These are phyloP conservation scores for Cephalopterus ornatus DNA, from an alignment of 2,113 vertebrate genomes.

Conservation along the genomic window DNA sequence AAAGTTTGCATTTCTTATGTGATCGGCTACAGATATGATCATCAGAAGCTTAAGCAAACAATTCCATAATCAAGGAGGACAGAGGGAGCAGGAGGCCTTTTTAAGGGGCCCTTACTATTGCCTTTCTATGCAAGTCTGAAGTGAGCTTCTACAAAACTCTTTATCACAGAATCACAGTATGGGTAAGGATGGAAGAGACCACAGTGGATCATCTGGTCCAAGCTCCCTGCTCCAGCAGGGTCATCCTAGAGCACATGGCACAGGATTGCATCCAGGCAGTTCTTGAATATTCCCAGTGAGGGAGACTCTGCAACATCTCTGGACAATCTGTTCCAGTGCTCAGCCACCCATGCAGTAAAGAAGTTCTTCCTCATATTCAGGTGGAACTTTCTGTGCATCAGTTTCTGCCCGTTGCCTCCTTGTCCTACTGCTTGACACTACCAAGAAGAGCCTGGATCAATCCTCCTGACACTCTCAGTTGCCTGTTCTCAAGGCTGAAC, in stretches of 20 bases:
- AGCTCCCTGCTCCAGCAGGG: background rate
- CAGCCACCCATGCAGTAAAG: accelerated
- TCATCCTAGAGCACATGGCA: background rate
- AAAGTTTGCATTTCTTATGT: background rate
- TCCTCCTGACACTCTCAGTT: background rate
- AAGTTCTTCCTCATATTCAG: background rate
- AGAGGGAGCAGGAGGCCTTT: background rate
- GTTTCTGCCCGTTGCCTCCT: background rate
- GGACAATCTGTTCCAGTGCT: background rate
- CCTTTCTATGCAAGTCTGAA: background rate
- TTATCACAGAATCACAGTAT: background rate
- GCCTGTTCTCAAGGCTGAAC: background rate
- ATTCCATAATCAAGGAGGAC: background rate
- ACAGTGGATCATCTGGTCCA: background rate
- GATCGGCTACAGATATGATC: background rate
- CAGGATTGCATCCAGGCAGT: background rate
- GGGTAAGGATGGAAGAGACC: background rate
- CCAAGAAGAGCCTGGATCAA: background rate
- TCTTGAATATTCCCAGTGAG: background rate
- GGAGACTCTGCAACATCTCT: background rate
- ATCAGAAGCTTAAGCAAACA: background rate
- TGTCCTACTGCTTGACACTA: background rate
- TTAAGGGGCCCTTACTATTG: background rate
- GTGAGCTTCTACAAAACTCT: background rate
- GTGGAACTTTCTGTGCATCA: background rate